Evolutionary conservation across 2,797 vertebrate species (phyloP).

Genomic region (Ceyx erithaca): DNA sequence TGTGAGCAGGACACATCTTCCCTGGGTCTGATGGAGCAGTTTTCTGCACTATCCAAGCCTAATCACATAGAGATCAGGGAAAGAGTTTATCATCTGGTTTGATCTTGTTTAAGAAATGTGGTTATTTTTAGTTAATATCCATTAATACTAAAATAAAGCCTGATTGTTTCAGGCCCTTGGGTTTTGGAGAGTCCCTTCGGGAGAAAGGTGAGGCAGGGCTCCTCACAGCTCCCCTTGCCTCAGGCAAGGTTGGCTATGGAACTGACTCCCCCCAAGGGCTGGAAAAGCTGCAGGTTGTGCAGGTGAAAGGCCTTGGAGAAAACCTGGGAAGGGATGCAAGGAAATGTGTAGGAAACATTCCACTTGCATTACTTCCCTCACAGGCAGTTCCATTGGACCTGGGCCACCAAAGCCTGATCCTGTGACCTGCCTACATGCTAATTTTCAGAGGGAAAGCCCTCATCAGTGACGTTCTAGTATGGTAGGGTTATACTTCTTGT

Average conservation of each 20-base stretch:
- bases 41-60: neutral
- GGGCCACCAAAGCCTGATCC: rapidly evolving
- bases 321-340: neutral
- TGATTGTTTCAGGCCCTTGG: neutral
- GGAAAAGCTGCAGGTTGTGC: neutral
- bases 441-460: neutral
- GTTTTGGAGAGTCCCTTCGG: neutral
- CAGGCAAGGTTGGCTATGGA: rapidly evolving
- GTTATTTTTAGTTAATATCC: neutral
- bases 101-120: neutral
- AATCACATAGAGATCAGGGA: neutral
- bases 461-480: rapidly evolving
- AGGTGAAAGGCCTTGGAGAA: neutral
- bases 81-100: neutral
- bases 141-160: neutral
- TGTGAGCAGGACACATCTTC: neutral
- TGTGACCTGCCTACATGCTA: rapidly evolving
- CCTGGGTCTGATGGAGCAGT: neutral
- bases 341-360: neutral
- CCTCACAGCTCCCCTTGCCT: neutral
- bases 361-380: rapidly evolving
- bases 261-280: rapidly evolving
- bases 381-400: neutral
- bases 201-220: neutral
- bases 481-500: neutral